Base-by-base conservation (phyloP, 1,140 invertebrate genomes). In the Vanessa atalanta region DNA sequence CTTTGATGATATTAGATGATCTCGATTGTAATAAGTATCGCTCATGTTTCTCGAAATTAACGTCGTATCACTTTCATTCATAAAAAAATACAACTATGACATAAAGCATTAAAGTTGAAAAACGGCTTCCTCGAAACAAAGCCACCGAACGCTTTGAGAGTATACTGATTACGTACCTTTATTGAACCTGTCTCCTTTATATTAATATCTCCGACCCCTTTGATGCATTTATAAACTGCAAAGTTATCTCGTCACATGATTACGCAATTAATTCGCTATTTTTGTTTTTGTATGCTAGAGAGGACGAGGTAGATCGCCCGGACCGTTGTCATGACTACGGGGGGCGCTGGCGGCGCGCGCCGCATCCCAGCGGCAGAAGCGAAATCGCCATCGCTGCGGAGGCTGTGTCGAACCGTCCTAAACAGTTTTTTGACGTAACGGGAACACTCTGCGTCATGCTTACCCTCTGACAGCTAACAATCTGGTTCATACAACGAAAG, bases 181-280 rank as follows among this genome's bases (percentile, higher is more conserved):
- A 23, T 57, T 23, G 8, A 57, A 26, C 13, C 5, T 51, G 11
- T 12, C 48, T 26, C 57, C 9, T 37, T 72, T 31, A 65, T 65
- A 53, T 68, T 74, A 79, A 76, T 79, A 79, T 60, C 51, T 51
- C 12, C 66, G 70, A 77, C 73, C 75, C 74, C 75, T 81, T 87
- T 84, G 80, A 85, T 79, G 81, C 81, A 80, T 77, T 80, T 83
- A 83, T 82, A 83, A 82, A 80, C 76, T 72, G 75, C 77, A 79
- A 83, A 87, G 84, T 82, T n/a, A 51, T 67, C 55, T 83, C 79
- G 78, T 81, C 76, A 84, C 83, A 87, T 83, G 83, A 88, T 91
- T 91, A 89, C 87, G 88, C 82, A 90, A 90, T 91, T 90, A 89
- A 89, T 91, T 90, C 84, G 88, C 86, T 90, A 90, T 91, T 92